phyloP scores from a whole-genome alignment of 2,888 invertebrate genomes.

The Polydrusus pterygomalis region DNA sequence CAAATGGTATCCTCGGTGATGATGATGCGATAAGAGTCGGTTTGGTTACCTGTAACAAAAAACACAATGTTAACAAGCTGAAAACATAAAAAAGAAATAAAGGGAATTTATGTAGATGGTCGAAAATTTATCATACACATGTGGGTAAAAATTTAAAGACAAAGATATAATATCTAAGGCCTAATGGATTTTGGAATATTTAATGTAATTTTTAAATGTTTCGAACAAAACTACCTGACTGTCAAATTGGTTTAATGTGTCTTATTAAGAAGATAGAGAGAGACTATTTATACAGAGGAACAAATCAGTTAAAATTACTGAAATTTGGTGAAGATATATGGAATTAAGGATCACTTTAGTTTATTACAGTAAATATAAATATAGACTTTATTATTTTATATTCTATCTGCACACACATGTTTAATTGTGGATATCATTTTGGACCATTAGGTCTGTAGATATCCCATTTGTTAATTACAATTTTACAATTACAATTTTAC shows the following conservation, averaged over 20 bases:
- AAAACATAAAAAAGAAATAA: conserved; percentile 59
- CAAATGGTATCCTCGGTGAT: conserved; percentile 48
- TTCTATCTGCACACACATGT: no score
- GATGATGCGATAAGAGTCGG: conserved; percentile 64
- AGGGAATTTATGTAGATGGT: conserved; percentile 44
- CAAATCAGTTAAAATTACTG: no score
- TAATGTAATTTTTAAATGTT: neutral
- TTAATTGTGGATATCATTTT: no score
- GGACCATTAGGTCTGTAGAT: no score
- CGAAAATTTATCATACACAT: conserved; percentile 44
- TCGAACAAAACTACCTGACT: conserved; percentile 3
- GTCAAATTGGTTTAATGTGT: neutral
- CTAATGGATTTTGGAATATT: conserved; percentile 25
- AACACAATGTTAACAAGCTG: conserved; percentile 69
- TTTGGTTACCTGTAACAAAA: conserved; percentile 70
- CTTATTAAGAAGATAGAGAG: no score
- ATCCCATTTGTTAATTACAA: no score
- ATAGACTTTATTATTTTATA: no score
- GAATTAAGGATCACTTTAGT: no score
- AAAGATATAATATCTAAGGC: conserved; percentile 21
- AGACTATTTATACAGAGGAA: neutral
- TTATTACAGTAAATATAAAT: no score
- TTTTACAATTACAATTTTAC: no score
- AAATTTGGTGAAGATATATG: no score
- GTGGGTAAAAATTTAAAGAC: conserved; percentile 34